Base-by-base conservation (phyloP, 2,797 vertebrate genomes). In the Myotis pilosus region DNA sequence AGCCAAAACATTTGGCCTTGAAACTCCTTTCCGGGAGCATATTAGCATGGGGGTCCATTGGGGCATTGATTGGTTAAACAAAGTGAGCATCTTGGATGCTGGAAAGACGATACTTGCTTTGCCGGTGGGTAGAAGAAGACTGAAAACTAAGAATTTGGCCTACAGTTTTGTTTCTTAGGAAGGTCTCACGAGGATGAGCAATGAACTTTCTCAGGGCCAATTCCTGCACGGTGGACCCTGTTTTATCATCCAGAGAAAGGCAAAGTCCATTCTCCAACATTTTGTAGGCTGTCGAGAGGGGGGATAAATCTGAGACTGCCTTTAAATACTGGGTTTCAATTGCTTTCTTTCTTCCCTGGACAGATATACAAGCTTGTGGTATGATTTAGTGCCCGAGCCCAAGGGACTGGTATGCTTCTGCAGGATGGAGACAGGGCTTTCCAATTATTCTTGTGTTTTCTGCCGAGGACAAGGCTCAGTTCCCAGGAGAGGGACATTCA, bases 251-350 rank as follows among this genome's bases (percentile, higher is more conserved):
- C 69, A 88, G 79, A 96, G 92, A 86, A 88, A 96, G 92, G 78
- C 90, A 92, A 64, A 81, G 62, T 75, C 93, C 72, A 62, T 95
- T 96, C 93, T 94, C 90, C 71, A 88, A 82, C 16, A 6, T 94
- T 93, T 30, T 93, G 93, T 90, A 93, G 87, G 82, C 92, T 96
- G 94, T 94, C 53, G n/a, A 89, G 60, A 76, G 7, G 23, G 82
- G 85, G 93, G 84, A 96, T 96, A 94, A 95, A 92, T 97, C 87
- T 93, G 92, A 88, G 86, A 51, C n/a, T 16, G 69, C 82, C 81
- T 91, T 97, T 96, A 95, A 95, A 96, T 89, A 96, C 91, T 93
- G 78, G 57, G 78, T 94, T 97, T 90, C 96, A 92, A 94, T 95
- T 93, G 94, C 90, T 95, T 90, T 94, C 86, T 94, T 92, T 87